Percentiles rank a stretch among this genome's conserved stretches.
These are phyloP conservation scores for Ptilonorhynchus violaceus DNA, from an alignment of 2,113 vertebrate genomes.

Conservation along the genomic window DNA sequence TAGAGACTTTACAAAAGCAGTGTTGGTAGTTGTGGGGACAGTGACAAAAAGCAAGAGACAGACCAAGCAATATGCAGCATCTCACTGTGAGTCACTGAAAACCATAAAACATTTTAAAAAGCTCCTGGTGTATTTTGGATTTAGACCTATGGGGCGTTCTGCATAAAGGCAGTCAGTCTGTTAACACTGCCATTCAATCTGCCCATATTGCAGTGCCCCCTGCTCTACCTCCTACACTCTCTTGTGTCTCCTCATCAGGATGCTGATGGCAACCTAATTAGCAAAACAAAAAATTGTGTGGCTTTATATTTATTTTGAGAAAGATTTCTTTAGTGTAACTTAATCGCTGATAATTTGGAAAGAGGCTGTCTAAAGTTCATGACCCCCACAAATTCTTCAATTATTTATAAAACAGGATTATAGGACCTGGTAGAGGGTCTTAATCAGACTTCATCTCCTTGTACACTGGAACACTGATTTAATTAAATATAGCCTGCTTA, in stretches of 20 bases:
- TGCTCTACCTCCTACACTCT: not conserved
- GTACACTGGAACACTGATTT: not conserved
- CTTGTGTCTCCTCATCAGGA: not conserved
- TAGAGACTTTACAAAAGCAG: not conserved
- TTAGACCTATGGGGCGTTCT: not conserved
- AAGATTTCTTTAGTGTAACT: conserved; percentile 11
- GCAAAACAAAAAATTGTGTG: not conserved
- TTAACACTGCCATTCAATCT: not conserved
- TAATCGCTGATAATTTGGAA: not conserved
- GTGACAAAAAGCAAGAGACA: not conserved
- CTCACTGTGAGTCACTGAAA: not conserved
- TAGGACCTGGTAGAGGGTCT: not conserved
- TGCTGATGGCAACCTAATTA: not conserved
- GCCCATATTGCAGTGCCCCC: rapidly evolving
- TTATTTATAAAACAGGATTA: conserved; percentile 11
- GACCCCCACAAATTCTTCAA: not conserved
- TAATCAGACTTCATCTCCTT: not conserved
- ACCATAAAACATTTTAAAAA: not conserved
- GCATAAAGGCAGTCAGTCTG: not conserved
- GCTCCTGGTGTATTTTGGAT: not conserved
- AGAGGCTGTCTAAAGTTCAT: not conserved
- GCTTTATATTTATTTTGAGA: conserved; percentile 32
- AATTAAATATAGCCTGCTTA: not conserved
- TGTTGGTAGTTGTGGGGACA: not conserved
- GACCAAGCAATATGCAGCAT: rapidly evolving